Base-by-base conservation (phyloP, 2,888 invertebrate species). In the Noctua fimbriata region DNA sequence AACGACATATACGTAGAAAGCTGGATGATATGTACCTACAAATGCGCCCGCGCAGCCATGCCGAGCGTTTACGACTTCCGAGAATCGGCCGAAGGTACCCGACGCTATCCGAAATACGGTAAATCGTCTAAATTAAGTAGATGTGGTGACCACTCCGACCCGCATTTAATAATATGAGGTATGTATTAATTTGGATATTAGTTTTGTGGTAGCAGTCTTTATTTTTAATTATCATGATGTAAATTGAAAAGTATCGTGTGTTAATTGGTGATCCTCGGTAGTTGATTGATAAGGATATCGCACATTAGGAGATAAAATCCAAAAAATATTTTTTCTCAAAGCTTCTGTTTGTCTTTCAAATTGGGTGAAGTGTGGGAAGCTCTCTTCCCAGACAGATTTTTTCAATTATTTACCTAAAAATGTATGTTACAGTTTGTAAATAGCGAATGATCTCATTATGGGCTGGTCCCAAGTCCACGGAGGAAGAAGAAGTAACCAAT, bases 81-180 rank as follows among this genome's bases (percentile, higher is more conserved):
- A 94, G 95, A 95, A 95, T 83, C 84, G 75, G 28, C 78, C 90
- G 84, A 90, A 87, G 90, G 90, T 91, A 92, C 88, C 89, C 90
- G 92, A 91, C 92, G 92, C 84, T 84, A 88, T 91, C 88, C 92
- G 91, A 91, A 92, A 93, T 95, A 95, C 95, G 93, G 94, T 94
- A 94, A 93, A 94, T 93, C 91, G 90, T 93, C 93, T 94, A 94
- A 95, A 95, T 95, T 94, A 94, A 95, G 94, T 92, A 92, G 93
- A 92, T 92, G 90, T 90, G 92, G 90, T 90, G 92, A 90, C 92
- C 93, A 91, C 92, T 93, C 72, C 74, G 78, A 70, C 80, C 82
- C 85, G 87, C 85, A 89, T 88, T 91, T 89, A 89, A 90, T 90
- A 88, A 86, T 88, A 90, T 88, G 89, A 92, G 87, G 89, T 89